Base-by-base conservation (phyloP, 1,140 invertebrate species). In the Hyles euphorbiae region DNA sequence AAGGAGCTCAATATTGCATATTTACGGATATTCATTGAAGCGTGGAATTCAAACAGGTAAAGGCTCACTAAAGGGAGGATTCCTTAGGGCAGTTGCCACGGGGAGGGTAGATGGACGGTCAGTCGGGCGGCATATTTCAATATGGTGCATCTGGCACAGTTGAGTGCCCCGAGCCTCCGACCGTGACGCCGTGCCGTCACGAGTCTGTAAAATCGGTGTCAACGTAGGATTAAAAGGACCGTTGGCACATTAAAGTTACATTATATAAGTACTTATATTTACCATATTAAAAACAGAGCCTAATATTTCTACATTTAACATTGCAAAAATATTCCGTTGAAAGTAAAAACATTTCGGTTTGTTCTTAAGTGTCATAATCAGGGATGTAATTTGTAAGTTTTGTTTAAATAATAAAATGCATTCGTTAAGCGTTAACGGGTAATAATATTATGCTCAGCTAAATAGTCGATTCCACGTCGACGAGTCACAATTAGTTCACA, bases 111-210 rank as follows among this genome's bases (percentile, higher is more conserved):
- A 56, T 56, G 56, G 64, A 70, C 74, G 72, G 74, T 67, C 81
- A 79, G 63, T 72, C 74, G 72, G 69, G 67, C 76, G 81, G 62
- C 67, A 72, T 78, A 76, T 83, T 81, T 81, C 82, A 87, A 87
- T 87, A 83, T 83, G 76, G 68, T 63, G 68, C 77, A 81, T 76
- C 68, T 70, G 70, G 48, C 61, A 76, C 74, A 74, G 70, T 58
- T 68, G 72, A 78, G 55, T 58, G 77, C 59, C 11, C 58, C 10
- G 67, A 56, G 61, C 74, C 63, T 51, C 74, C 63, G 70, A 79
- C 66, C 78, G 79, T 74, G 59, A 75, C 70, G 36, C 36, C 36
- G 36, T 1, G 36, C 36, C 58, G 58, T 63, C 33, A 53, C 34
- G 56, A 74, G 63, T 69, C 71, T 75, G 64, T 63, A 69, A 72